Evolutionary conservation across 2,797 vertebrate species (phyloP).

Genomic region (Leptoclinus maculatus): DNA sequence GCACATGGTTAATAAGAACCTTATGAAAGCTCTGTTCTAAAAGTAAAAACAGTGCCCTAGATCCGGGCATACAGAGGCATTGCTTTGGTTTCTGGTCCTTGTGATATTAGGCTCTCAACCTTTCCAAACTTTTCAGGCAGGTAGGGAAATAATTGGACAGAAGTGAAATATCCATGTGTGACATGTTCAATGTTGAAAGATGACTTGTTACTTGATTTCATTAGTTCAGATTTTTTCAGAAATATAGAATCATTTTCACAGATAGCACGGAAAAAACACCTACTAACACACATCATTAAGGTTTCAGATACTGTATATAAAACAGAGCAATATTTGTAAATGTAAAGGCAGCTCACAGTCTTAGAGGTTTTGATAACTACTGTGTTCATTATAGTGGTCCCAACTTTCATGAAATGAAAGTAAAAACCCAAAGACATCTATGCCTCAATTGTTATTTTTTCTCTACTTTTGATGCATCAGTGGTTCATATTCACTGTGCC

Average conservation of each 20-base stretch:
- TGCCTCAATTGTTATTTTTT: neutral
- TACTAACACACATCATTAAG: neutral
- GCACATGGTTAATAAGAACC: slow-evolving; percentile 7
- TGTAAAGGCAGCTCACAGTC: no score
- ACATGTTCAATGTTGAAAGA: slow-evolving; percentile 4
- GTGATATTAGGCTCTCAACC: slow-evolving; percentile 19
- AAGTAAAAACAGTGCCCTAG: slow-evolving; percentile 19
- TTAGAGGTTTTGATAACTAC: neutral
- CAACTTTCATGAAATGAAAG: neutral
- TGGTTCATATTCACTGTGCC: neutral
- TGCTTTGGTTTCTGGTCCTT: slow-evolving; percentile 34
- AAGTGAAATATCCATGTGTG: slow-evolving; percentile 34
- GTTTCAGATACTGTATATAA: neutral
- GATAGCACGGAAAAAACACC: neutral
- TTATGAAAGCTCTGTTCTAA: slow-evolving; percentile 17
- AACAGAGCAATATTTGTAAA: neutral
- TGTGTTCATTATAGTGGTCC: neutral
- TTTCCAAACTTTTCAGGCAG: slow-evolving; percentile 22
- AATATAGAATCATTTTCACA: neutral
- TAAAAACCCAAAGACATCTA: neutral
- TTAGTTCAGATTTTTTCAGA: neutral
- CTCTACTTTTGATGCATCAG: neutral
- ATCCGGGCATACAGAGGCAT: slow-evolving; percentile 15
- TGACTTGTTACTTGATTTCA: slow-evolving; percentile 19
- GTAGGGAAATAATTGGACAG: slow-evolving; percentile 26